Conservation (phyloP, 2,888 invertebrate genomes). For the Drosophila imparisetae region DNA sequence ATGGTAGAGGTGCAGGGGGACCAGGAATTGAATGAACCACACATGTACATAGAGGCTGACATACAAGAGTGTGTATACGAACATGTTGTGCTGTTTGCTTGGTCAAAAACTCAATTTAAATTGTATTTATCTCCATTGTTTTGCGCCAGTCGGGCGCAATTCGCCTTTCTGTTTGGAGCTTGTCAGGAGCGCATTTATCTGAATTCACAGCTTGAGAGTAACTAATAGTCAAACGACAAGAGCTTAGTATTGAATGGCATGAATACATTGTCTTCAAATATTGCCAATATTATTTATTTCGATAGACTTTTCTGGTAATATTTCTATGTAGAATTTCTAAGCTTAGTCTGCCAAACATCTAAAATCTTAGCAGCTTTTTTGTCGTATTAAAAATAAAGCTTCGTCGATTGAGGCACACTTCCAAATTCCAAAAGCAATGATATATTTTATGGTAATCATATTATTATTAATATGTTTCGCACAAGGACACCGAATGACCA, state of each 20-base stretch:
- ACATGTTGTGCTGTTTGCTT: conserved; percentile 25
- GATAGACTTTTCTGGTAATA: not conserved
- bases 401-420: not conserved
- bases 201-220: conserved; percentile 32
- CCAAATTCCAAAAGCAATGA: not conserved
- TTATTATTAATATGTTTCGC: not conserved
- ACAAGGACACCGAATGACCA: not conserved
- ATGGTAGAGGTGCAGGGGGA: not conserved
- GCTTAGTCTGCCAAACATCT: not conserved
- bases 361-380: not conserved
- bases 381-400: not conserved
- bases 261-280: conserved; percentile 1
- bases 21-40: not conserved
- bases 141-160: conserved; percentile 47
- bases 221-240: conserved; percentile 29
- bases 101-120: conserved; percentile 78
- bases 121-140: conserved; percentile 68
- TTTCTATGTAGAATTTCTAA: not conserved
- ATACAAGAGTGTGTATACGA: conserved; percentile 9
- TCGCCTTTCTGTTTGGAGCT: conserved; percentile 32
- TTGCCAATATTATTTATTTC: not conserved
- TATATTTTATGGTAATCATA: not conserved
- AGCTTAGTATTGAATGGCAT: not conserved
- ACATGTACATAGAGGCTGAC: conserved; percentile 20
- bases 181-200: conserved; percentile 61